Evolutionary conservation across 2,797 vertebrate genomes (phyloP), one percentile per base, ranked within the genome.

Genomic region (Artibeus lituratus): DNA sequence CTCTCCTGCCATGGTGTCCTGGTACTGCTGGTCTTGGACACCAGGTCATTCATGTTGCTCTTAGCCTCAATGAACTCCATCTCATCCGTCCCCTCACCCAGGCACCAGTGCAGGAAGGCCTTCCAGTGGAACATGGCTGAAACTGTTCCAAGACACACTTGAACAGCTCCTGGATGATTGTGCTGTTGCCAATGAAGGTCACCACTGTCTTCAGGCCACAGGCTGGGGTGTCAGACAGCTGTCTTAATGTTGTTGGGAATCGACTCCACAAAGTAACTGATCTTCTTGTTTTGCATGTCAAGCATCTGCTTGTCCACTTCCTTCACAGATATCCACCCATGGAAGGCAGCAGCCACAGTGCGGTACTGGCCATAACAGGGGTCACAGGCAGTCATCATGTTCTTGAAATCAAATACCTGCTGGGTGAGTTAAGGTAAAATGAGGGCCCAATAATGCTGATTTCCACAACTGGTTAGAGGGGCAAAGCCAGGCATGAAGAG

Each of bases 131-230:
- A 99, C 99, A 99, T 99, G 98, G 99, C 99, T 0, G 99, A 98
- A 99, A 99, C 98, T 99, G 99, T 99, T 99, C 99, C 0, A 99
- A 99, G 98, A 99, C 99, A 70, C 99, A 98, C 87, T 99, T 99
- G 98, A 99, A 99, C 91, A 99, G 98, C 99, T 99, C 99, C 98
- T 99, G 99, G 98, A 99, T 99, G 96, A 99, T 99, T 0, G 99
- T 99, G 99, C 99, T 99, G 98, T 99, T 99, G 69, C 99, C 99
- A 0, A 99, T 99, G 98, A 99, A 99, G 92, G 99, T 99, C 97
- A 99, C 99, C 0, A 99, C 99, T 99, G 99, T 99, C 98, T 99
- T 99, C 93, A 99, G 99, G 88, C 99, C 99, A 0, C 99, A 99
- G 0, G 99, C 99, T 0, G 99, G 99, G 97, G 99, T 99, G 97